Evolutionary conservation across 2,888 invertebrate species (phyloP).

Genomic region (Scaptodrosophila latifasciaeformis): DNA sequence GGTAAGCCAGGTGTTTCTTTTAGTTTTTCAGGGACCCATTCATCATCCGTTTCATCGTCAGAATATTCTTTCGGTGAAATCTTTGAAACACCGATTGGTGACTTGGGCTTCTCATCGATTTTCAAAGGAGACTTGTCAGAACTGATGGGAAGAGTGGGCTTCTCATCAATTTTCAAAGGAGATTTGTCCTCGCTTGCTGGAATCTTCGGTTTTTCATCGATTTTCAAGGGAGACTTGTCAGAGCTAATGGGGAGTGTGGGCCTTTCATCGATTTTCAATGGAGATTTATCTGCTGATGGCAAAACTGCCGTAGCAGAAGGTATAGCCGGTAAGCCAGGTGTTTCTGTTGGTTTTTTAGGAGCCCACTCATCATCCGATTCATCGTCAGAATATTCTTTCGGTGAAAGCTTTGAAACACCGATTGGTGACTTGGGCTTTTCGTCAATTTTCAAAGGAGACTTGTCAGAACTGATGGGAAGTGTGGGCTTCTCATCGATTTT

Average conservation of each 20-base stretch:
- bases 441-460: not conserved
- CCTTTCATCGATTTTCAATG: not conserved
- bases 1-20: not conserved
- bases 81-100: slow-evolving; percentile 1
- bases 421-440: slow-evolving; percentile 1
- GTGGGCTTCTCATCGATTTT: not conserved
- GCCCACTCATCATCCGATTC: not conserved
- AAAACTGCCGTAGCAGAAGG: not conserved
- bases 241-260: not conserved
- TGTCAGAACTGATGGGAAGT: not conserved
- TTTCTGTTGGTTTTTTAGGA: not conserved
- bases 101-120: slow-evolving; percentile 10
- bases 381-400: not conserved
- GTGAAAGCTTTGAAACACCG: not conserved
- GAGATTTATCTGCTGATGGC: not conserved
- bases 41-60: slow-evolving; percentile 15
- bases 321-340: not conserved
- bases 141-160: no score
- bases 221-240: not conserved
- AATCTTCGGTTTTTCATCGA: not conserved
- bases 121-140: not conserved
- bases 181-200: not conserved
- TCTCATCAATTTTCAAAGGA: not conserved
- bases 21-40: slow-evolving; percentile 1
- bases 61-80: slow-evolving; percentile 1